Percentiles rank a stretch among this genome's conserved stretches.
phyloP scores from a whole-genome alignment of 2,888 invertebrate species.

The Cheilosia urbana region DNA sequence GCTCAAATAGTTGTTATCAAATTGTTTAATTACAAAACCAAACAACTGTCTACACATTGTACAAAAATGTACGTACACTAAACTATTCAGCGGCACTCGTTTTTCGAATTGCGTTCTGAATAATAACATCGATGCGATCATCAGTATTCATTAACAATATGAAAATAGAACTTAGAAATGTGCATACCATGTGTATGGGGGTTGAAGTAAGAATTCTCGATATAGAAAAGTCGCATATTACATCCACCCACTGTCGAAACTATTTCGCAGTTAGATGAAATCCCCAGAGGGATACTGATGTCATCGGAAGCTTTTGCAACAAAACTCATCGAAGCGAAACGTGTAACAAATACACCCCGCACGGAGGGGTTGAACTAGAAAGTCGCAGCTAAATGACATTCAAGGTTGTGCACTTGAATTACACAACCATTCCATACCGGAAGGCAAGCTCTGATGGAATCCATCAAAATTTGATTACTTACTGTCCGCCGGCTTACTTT shows the following conservation, averaged over 20 bases:
- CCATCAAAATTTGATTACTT: neutral
- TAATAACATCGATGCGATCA: slow-evolving; percentile 28
- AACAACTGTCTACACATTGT: neutral
- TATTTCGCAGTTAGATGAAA: slow-evolving; percentile 56
- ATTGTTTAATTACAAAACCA: neutral
- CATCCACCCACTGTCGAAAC: slow-evolving; percentile 15
- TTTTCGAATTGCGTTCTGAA: slow-evolving; percentile 17
- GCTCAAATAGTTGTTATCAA: slow-evolving; percentile 1
- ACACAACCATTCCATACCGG: neutral
- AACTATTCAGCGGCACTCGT: neutral
- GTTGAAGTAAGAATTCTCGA: slow-evolving; percentile 6
- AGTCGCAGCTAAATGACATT: neutral
- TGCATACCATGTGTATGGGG: slow-evolving; percentile 4
- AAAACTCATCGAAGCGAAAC: slow-evolving; percentile 7
- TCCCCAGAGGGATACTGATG: slow-evolving; percentile 40
- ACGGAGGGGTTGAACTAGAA: slow-evolving; percentile 10
- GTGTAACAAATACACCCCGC: neutral
- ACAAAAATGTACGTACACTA: neutral
- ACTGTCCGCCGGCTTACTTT: slow-evolving; percentile 7
- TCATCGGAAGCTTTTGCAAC: slow-evolving; percentile 36
- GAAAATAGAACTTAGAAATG: neutral
- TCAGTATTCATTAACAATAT: neutral
- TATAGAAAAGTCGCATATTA: slow-evolving; percentile 10
- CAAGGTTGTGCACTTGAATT: neutral
- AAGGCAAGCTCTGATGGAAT: slow-evolving; percentile 20